These are phyloP conservation scores for Pyrocoelia pectoralis DNA, from an alignment of 2,888 invertebrate genomes.

Conservation along the genomic window DNA sequence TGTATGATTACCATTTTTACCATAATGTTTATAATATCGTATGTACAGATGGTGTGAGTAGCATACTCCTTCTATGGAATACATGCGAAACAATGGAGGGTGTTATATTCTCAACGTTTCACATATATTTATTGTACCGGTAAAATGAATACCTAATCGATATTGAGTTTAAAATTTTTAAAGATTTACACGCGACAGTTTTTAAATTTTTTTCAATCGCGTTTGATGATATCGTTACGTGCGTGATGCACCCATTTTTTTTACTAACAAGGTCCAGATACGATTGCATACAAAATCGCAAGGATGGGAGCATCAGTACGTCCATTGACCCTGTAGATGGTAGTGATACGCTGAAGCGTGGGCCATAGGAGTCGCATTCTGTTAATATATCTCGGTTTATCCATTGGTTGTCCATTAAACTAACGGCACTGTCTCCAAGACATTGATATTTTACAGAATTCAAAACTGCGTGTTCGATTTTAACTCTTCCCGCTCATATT, in stretches of 20 bases:
- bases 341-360: conserved; percentile 53
- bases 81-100: conserved; percentile 51
- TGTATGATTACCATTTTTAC: conserved; percentile 49
- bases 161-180: conserved; percentile 1
- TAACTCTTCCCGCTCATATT: conserved; percentile 17
- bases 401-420: conserved; percentile 50
- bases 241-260: conserved; percentile 33
- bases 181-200: neutral
- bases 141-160: too few species aligned
- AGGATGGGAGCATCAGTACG: conserved; percentile 34
- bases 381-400: conserved; percentile 49
- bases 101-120: conserved; percentile 44
- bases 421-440: conserved; percentile 47
- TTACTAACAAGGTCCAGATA: conserved; percentile 34
- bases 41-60: conserved; percentile 45
- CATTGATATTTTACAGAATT: conserved; percentile 46
- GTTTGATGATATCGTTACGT: conserved; percentile 22
- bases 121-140: conserved; percentile 13
- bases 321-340: conserved; percentile 53
- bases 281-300: conserved; percentile 36
- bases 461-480: conserved; percentile 42
- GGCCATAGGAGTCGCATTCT: conserved; percentile 51
- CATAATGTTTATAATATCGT: conserved; percentile 53
- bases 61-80: conserved; percentile 33
- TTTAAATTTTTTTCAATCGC: neutral